Evolutionary conservation across 2,888 invertebrate species (phyloP).

Genomic region (Zygaena filipendulae): DNA sequence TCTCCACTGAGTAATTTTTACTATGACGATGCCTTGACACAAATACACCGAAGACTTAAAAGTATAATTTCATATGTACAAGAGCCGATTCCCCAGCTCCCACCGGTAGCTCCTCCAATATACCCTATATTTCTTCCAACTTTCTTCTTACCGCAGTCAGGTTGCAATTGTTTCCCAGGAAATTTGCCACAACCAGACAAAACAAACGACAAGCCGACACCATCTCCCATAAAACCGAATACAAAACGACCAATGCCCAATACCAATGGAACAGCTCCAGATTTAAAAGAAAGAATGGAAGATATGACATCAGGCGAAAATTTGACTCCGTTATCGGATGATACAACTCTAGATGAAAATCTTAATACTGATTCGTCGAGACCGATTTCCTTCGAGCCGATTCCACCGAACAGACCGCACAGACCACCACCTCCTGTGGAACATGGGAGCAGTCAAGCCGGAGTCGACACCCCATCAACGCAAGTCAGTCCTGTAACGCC

Average conservation of each 20-base stretch:
- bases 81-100: slow-evolving; percentile 16
- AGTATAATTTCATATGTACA: slow-evolving; percentile 27
- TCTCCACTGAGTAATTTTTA: slow-evolving; percentile 6
- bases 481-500: background rate
- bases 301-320: no score
- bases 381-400: slow-evolving; percentile 13
- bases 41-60: slow-evolving; percentile 30
- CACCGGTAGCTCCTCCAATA: background rate
- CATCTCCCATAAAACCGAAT: no score
- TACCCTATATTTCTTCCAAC: background rate
- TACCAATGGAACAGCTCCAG: slow-evolving; percentile 19
- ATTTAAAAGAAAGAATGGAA: slow-evolving; percentile 27
- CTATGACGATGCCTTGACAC: slow-evolving; percentile 26
- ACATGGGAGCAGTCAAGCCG: slow-evolving; percentile 9
- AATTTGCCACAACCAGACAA: no score
- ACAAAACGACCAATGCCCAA: slow-evolving; percentile 9
- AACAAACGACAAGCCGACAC: no score
- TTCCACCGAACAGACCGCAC: background rate
- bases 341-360: no score
- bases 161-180: no score
- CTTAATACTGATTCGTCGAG: no score
- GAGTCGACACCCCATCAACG: slow-evolving; percentile 2
- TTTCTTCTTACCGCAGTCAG: slow-evolving; percentile 22
- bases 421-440: slow-evolving; percentile 9
- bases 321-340: no score